Percentiles rank a stretch among this genome's conserved stretches.
phyloP scores from a whole-genome alignment of 2,888 invertebrate species.

The Tuta absoluta region DNA sequence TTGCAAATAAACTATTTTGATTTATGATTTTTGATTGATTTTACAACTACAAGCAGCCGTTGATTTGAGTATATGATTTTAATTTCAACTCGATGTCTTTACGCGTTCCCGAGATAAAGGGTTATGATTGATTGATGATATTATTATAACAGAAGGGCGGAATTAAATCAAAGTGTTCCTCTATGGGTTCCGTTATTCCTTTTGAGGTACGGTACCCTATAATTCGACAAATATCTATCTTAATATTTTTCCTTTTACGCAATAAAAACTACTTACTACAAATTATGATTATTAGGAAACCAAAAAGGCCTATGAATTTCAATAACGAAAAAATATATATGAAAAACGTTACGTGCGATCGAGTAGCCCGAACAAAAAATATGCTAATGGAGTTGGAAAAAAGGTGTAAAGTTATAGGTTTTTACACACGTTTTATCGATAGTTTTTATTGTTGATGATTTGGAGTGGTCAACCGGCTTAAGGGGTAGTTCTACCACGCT shows the following conservation, averaged over 20 bases:
- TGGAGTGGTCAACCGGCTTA: slow-evolving; percentile 3
- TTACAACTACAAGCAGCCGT: no score
- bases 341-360: neutral
- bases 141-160: no score
- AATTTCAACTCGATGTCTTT: no score
- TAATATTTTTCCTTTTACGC: neutral
- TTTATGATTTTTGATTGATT: no score
- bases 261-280: neutral
- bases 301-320: neutral
- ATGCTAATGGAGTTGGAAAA: slow-evolving; percentile 7
- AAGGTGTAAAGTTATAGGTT: slow-evolving; percentile 10
- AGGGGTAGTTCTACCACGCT: no score
- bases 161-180: no score
- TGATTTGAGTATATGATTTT: no score
- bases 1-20: no score
- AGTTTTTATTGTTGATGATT: slow-evolving; percentile 23
- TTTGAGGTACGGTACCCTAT: no score
- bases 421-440: slow-evolving; percentile 22
- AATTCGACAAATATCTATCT: neutral
- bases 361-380: neutral
- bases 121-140: no score
- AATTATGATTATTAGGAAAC: neutral
- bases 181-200: no score
- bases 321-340: neutral
- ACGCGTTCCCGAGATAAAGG: no score